Base-by-base conservation (phyloP, 2,888 invertebrate species). In the Gasteruption jaculator region DNA sequence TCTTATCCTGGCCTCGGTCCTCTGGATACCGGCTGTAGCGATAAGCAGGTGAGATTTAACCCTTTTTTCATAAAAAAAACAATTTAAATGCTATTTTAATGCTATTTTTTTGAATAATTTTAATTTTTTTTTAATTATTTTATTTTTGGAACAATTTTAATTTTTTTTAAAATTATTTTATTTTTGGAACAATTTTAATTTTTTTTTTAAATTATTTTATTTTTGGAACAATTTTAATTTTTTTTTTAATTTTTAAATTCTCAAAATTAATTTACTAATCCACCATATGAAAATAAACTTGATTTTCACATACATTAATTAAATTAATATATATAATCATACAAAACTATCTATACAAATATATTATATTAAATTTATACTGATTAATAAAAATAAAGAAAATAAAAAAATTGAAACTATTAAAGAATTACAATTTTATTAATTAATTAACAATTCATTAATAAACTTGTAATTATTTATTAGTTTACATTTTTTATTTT, bases 21-120 rank as follows among this genome's bases (percentile, higher is more conserved):
- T 91, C 24, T 93, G 92, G 92, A 92, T 93, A 57, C 92, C 92
- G 0, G 76, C 76, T 16, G 78, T 89, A 37, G 91, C 91, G 16
- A 77, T 91, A 52, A 80, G 82, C 72, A 86, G 89, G 90, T 87
- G 61, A 59, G n/a, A n/a, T n/a, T n/a, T n/a, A n/a, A n/a, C n/a
- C n/a, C n/a, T 55, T 46, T 32, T 6, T 18, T 34, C 10, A 8
- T 30, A n/a, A 7, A n/a, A 27, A 6, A 11, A 11, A 5, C 3
- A 31, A 30, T n/a, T 5, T 6, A 29, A 29, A 16, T 8, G 7
- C 7, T 8, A 7, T 24, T 24, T n/a, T 8, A 8, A 8, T 8
- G n/a, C 24, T n/a, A 24, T 8, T 24, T 24, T n/a, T 8, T n/a
- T 24, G 8, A 24, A 24, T 8, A 24, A 24, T 8, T 24, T n/a